These are phyloP conservation scores for Cynoglossus semilaevis DNA, from an alignment of 2,113 vertebrate species.

Conservation along the genomic window DNA sequence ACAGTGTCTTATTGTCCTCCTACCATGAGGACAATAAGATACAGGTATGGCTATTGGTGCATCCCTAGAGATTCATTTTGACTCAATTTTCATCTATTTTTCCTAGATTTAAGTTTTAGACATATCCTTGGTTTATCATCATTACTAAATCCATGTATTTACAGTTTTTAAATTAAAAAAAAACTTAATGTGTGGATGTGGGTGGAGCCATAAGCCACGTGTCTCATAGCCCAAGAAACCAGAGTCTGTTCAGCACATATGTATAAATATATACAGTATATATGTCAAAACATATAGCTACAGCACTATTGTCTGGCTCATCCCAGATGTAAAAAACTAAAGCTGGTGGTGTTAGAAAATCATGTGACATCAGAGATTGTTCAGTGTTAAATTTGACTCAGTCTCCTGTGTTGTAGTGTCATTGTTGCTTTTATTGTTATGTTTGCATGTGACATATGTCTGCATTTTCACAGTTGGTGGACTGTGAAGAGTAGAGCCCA, in stretches of 20 bases:
- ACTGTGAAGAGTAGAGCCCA: conserved; percentile 39
- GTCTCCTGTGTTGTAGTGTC: conserved; percentile 53
- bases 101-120: background rate
- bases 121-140: too few relatives aligned
- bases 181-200: background rate
- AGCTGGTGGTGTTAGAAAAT: conserved; percentile 30
- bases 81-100: too few relatives aligned
- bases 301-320: conserved; percentile 40
- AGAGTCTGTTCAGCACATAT: conserved; percentile 40
- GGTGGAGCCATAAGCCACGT: too few relatives aligned
- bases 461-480: conserved; percentile 19
- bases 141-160: too few relatives aligned
- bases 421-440: conserved; percentile 61
- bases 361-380: conserved; percentile 30
- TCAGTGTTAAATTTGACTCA: conserved; percentile 59
- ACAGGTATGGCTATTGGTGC: too few relatives aligned
- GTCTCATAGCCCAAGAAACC: too few relatives aligned
- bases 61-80: too few relatives aligned
- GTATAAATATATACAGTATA: conserved; percentile 47
- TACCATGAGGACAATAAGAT: too few relatives aligned
- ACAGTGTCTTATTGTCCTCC: too few relatives aligned
- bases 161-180: too few relatives aligned
- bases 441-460: conserved; percentile 66
- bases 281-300: too few relatives aligned
- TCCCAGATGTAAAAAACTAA: conserved; percentile 9